Conservation (phyloP, 2,888 invertebrate genomes). For the Trilocha varians region DNA sequence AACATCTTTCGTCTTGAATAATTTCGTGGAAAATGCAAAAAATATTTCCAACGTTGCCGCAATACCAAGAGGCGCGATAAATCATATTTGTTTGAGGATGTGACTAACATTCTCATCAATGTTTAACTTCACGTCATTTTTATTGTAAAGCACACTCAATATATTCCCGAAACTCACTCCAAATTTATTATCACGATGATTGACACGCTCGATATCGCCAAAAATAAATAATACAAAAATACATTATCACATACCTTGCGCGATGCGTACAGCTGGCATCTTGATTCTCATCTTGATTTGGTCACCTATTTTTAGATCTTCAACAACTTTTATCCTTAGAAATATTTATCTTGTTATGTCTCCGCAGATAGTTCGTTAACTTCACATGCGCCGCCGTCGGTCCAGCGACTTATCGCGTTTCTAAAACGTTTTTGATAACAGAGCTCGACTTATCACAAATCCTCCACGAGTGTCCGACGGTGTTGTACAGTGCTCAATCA, state of each 20-base stretch:
- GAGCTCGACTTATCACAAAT: slow-evolving; percentile 47
- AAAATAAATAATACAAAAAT: slow-evolving; percentile 3
- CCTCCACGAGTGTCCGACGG: slow-evolving; percentile 57
- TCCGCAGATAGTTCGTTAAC: slow-evolving; percentile 50
- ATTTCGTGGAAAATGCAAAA: too few relatives aligned
- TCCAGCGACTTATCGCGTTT: slow-evolving; percentile 60
- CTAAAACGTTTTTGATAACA: slow-evolving; percentile 56
- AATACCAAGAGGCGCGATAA: too few relatives aligned
- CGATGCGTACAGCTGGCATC: slow-evolving; percentile 97
- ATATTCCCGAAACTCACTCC: not conserved
- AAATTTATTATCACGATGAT: not conserved
- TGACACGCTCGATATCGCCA: not conserved
- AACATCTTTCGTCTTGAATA: too few relatives aligned
- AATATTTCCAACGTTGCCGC: too few relatives aligned
- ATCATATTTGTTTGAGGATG: too few relatives aligned
- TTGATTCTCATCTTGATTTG: slow-evolving; percentile 95
- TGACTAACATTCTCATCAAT: too few relatives aligned
- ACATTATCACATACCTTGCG: slow-evolving; percentile 84
- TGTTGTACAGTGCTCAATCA: slow-evolving; percentile 41
- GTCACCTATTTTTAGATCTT: slow-evolving; percentile 72
- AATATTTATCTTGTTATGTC: slow-evolving; percentile 56
- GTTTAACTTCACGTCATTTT: not conserved
- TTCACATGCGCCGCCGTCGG: slow-evolving; percentile 68
- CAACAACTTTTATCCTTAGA: slow-evolving; percentile 52
- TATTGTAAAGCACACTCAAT: not conserved